A percentile compares a stretch with the other conserved stretches of the same genome.
Conservation (phyloP, 2,113 vertebrate genomes). For the Elgaria multicarinata region DNA sequence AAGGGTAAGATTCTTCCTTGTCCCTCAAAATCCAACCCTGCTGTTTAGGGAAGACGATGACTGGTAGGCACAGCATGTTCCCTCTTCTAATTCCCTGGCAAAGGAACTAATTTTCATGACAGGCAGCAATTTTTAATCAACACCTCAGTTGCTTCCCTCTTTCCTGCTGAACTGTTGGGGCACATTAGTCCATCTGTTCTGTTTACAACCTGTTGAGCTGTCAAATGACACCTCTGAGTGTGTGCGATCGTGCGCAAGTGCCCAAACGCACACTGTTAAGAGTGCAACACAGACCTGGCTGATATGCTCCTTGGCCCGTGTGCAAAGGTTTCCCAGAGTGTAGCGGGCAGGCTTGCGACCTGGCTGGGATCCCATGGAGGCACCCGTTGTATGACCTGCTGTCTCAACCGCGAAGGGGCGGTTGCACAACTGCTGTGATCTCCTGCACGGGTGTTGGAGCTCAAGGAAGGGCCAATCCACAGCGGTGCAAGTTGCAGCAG, state of each 20-base stretch:
- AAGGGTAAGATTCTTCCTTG: background rate
- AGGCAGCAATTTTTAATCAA: slow-evolving; percentile 47
- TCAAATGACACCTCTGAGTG: background rate
- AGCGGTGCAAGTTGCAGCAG: background rate
- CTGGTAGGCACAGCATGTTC: slow-evolving; percentile 21
- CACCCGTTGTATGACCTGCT: background rate
- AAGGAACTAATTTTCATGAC: slow-evolving; percentile 34
- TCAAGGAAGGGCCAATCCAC: background rate
- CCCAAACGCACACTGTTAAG: background rate
- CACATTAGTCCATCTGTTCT: slow-evolving; percentile 52
- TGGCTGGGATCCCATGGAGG: background rate
- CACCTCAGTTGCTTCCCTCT: slow-evolving; percentile 25
- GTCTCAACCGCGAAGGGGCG: background rate
- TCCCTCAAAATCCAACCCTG: background rate
- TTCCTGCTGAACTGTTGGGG: slow-evolving; percentile 38
- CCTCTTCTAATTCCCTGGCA: slow-evolving; percentile 53
- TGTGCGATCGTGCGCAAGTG: no score
- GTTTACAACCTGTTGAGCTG: background rate
- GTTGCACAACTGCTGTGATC: background rate
- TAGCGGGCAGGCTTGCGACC: background rate
- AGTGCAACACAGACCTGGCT: background rate
- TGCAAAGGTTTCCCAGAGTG: no score
- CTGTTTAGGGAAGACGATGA: background rate
- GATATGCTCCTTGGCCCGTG: no score
- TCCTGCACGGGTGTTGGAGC: background rate